Conservation (phyloP, 2,113 vertebrate genomes). For the Lutjanus erythropterus region DNA sequence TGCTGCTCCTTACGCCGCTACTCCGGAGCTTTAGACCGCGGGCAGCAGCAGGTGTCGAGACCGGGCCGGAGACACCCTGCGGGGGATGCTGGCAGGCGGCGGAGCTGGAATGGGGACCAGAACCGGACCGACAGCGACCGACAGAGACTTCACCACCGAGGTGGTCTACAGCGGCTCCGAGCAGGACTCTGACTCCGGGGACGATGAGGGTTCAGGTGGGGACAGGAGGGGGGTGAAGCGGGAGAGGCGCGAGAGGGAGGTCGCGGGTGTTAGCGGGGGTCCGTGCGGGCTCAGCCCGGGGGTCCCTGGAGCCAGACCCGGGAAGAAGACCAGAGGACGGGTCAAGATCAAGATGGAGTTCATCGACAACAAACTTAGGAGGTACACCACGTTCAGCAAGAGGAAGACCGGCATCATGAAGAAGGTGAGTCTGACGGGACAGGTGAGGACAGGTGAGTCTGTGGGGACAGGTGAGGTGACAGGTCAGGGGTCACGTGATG, state of each 20-base stretch:
- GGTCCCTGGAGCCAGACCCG: slow-evolving; percentile 90
- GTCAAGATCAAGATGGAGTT: slow-evolving; percentile 98
- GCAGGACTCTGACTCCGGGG: slow-evolving; percentile 89
- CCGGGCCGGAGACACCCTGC: slow-evolving; percentile 9
- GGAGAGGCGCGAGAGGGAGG: slow-evolving; percentile 85
- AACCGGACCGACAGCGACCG: slow-evolving; percentile 61
- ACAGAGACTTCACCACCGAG: slow-evolving; percentile 59
- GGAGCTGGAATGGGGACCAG: slow-evolving; percentile 74
- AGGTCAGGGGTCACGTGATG: background rate
- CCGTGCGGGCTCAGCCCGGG: slow-evolving; percentile 77
- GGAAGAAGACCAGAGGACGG: slow-evolving; percentile 94
- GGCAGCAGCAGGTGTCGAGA: background rate
- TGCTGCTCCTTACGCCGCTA: background rate
- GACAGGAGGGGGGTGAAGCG: slow-evolving; percentile 84
- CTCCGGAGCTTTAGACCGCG: background rate
- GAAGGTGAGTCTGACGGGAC: slow-evolving; percentile 92
- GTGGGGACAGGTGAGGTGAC: too few relatives aligned
- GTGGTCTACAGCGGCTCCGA: slow-evolving; percentile 87
- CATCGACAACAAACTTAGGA: slow-evolving; percentile 92
- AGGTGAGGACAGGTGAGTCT: background rate
- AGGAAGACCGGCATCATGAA: slow-evolving; percentile 96
- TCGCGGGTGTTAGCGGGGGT: slow-evolving; percentile 73
- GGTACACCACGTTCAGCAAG: slow-evolving; percentile 97
- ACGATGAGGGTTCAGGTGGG: slow-evolving; percentile 83
- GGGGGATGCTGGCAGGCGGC: slow-evolving; percentile 63